Evolutionary conservation across 2,797 vertebrate species (phyloP).

Genomic region (Etheostoma perlongum): DNA sequence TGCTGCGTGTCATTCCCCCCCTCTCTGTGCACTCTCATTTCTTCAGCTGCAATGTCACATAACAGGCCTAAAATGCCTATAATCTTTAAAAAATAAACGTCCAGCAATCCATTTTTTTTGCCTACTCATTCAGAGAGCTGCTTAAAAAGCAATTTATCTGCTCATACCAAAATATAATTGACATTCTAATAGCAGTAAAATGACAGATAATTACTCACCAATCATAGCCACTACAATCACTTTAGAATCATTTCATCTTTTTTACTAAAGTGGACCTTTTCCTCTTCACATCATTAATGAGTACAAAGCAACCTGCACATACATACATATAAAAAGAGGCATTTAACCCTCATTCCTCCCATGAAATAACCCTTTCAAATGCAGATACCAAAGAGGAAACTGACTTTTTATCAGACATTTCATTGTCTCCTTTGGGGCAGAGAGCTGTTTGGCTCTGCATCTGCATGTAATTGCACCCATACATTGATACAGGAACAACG

Average conservation of each 20-base stretch:
- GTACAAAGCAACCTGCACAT: constrained; percentile 59
- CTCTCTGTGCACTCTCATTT: too few relatives aligned
- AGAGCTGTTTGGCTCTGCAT: constrained; percentile 63
- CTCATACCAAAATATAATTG: constrained; percentile 66
- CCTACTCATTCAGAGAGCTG: constrained; percentile 42
- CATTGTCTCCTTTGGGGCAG: constrained; percentile 64
- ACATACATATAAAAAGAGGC: constrained; percentile 58
- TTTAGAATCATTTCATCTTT: constrained; percentile 45
- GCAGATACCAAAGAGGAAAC: constrained; percentile 75
- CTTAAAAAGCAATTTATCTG: constrained; percentile 66
- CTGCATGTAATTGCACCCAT: constrained; percentile 67
- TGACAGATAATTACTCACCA: constrained; percentile 64
- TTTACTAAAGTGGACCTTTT: constrained; percentile 68
- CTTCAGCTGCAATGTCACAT: too few relatives aligned
- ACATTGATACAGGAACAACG: constrained; percentile 54
- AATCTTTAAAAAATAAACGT: neutral
- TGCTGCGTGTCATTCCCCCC: too few relatives aligned
- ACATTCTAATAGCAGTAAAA: constrained; percentile 63
- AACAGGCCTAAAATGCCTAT: too few relatives aligned
- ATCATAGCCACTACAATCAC: constrained; percentile 54
- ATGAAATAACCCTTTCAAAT: constrained; percentile 79
- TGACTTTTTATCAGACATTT: constrained; percentile 67
- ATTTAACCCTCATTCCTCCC: constrained; percentile 54
- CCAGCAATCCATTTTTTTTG: constrained; percentile 45
- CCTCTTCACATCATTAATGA: constrained; percentile 63